These are phyloP conservation scores for Automeris io DNA, from an alignment of 2,888 invertebrate species.

Conservation along the genomic window DNA sequence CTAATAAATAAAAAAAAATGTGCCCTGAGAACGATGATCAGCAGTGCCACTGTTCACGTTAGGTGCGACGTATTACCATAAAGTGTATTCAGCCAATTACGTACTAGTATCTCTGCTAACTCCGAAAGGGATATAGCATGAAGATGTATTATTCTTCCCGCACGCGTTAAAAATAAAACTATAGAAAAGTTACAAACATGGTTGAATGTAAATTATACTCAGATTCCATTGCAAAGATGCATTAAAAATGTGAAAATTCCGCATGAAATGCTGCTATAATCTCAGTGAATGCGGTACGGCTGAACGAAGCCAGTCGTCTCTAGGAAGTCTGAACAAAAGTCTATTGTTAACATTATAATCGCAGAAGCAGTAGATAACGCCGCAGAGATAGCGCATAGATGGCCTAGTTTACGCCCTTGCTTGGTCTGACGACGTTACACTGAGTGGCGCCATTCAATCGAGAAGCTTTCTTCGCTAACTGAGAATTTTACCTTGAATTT, in stretches of 20 bases:
- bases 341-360: constrained; percentile 13
- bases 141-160: too few species aligned
- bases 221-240: too few species aligned
- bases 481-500: constrained; percentile 8
- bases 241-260: not conserved
- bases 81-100: too few species aligned
- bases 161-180: too few species aligned
- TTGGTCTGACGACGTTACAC: constrained; percentile 5
- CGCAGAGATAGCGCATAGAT: constrained; percentile 11
- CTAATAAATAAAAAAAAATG: too few species aligned
- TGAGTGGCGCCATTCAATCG: constrained; percentile 5
- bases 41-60: too few species aligned
- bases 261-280: not conserved
- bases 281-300: not conserved
- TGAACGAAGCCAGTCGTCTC: constrained; percentile 3
- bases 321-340: constrained; percentile 12
- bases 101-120: too few species aligned
- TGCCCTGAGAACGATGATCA: too few species aligned
- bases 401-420: constrained; percentile 13
- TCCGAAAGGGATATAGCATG: too few species aligned
- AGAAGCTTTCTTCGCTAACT: constrained; percentile 8
- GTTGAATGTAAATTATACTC: too few species aligned
- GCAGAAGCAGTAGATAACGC: constrained; percentile 15
- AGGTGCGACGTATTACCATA: too few species aligned
- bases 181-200: too few species aligned